Base-by-base conservation (phyloP, 2,113 vertebrate species). In the Cnemophilus loriae region DNA sequence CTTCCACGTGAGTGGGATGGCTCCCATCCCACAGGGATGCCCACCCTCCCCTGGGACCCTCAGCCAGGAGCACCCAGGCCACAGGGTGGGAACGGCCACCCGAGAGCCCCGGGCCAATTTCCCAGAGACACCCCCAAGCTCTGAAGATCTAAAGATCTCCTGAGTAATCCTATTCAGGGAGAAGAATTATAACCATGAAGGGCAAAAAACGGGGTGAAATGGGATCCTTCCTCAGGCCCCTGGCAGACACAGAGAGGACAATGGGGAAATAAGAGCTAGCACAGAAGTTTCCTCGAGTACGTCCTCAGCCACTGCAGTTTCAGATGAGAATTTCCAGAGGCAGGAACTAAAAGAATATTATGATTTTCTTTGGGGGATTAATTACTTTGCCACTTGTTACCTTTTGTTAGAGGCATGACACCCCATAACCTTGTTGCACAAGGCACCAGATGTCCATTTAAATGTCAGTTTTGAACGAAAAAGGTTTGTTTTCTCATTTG, bases 161-260 rank as follows among this genome's bases (percentile, higher is more conserved):
- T 53, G 87, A 95, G 94, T 91, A 96, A 95, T 94, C 90, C 93
- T 94, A 86, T 93, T 94, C 70, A 89, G 90, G 60, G 49, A 65
- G 35, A 90, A 95, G 64, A 91, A 94, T 95, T 92, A 90, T 84
- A 91, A 84, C 80, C 93, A 94, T 82, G 89, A 96, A 96, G 93
- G 88, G 88, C 57, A 92, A 88, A 93, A 93, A 96, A 53, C 6
- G 1, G 73, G 82, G 89, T 79, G 95, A 95, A 96, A 93, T 55
- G 67, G 90, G 84, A 94, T 90, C 86, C 71, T 93, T 93, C 94
- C 89, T 95, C 76, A 79, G 78, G 85, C 68, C 70, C 75, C 87
- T 64, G 64, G 60, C 61, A 91, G 85, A 82, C 57, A 89, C 1
- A 0, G 50, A 41, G 55, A 76, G 88, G 81, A 96, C 83, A 82